Percentiles rank a stretch among this genome's conserved stretches.
Conservation (phyloP, 1,140 invertebrate genomes). For the Pseudomyrmex gracilis region DNA sequence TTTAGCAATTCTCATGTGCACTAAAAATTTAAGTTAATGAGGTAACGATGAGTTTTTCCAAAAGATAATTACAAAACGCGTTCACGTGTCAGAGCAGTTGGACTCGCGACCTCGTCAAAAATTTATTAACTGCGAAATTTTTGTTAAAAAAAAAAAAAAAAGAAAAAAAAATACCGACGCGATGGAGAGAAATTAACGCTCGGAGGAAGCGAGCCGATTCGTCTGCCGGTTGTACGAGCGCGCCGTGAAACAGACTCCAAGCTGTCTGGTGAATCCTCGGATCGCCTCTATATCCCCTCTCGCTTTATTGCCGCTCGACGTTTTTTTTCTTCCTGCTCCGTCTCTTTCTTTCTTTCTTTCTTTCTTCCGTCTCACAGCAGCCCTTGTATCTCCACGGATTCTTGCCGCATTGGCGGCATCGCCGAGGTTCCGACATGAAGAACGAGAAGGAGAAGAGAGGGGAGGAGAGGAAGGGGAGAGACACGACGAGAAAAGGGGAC, state of each 20-base stretch:
- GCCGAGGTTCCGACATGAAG: constrained; percentile 56
- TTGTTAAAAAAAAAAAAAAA: too few species aligned
- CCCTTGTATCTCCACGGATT: constrained; percentile 75
- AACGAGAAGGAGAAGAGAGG: neutral
- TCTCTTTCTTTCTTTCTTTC: constrained; percentile 38
- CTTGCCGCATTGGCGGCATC: constrained; percentile 72
- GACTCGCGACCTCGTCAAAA: too few species aligned
- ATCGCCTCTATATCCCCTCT: constrained; percentile 77
- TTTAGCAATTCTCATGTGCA: too few species aligned
- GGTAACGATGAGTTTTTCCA: too few species aligned
- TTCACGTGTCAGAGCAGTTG: too few species aligned
- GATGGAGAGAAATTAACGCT: constrained; percentile 54
- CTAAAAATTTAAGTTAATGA: too few species aligned
- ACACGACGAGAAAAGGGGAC: constrained; percentile 46
- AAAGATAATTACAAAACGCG: too few species aligned
- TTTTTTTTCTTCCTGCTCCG: constrained; percentile 58
- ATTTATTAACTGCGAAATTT: too few species aligned
- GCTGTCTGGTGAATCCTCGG: constrained; percentile 81
- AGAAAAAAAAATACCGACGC: too few species aligned
- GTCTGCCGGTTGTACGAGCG: constrained; percentile 59
- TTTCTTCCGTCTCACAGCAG: constrained; percentile 55
- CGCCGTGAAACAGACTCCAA: constrained; percentile 82
- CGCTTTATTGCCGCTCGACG: constrained; percentile 76
- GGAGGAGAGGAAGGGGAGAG: neutral
- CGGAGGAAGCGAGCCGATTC: constrained; percentile 55